Evolutionary conservation across 2,797 vertebrate genomes (phyloP).

Genomic region (Loris lydekkerianus): DNA sequence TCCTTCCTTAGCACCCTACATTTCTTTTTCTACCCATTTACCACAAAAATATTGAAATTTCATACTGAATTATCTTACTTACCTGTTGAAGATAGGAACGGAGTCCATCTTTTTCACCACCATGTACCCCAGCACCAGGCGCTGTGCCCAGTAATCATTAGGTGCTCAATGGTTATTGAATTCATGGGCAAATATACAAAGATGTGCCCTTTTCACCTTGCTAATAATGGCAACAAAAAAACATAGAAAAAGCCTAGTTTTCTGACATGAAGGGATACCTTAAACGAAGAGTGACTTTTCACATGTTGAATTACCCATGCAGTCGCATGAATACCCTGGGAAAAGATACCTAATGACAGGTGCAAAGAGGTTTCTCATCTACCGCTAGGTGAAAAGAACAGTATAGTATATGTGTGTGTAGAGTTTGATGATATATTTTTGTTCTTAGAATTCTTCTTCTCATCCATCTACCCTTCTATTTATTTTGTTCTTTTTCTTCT

Average conservation of each 20-base stretch:
- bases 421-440: not conserved
- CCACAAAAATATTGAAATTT: not conserved
- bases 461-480: not conserved
- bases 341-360: not conserved
- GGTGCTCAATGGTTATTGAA: not conserved
- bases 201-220: not conserved
- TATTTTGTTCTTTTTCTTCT: conserved; percentile 14
- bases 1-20: not conserved
- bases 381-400: not conserved
- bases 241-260: not conserved
- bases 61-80: not conserved
- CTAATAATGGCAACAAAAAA: not conserved
- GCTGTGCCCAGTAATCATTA: not conserved
- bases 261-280: not conserved
- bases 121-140: not conserved
- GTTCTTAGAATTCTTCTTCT: conserved; percentile 49
- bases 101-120: not conserved
- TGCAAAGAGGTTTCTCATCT: conserved; percentile 5
- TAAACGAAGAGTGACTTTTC: not conserved
- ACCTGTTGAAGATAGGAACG: not conserved
- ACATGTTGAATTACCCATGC: not conserved
- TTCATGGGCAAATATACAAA: not conserved
- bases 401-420: not conserved
- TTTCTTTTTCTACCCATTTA: not conserved
- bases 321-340: not conserved